phyloP scores from a whole-genome alignment of 2,113 vertebrate species.

The Oreocharis arfaki region DNA sequence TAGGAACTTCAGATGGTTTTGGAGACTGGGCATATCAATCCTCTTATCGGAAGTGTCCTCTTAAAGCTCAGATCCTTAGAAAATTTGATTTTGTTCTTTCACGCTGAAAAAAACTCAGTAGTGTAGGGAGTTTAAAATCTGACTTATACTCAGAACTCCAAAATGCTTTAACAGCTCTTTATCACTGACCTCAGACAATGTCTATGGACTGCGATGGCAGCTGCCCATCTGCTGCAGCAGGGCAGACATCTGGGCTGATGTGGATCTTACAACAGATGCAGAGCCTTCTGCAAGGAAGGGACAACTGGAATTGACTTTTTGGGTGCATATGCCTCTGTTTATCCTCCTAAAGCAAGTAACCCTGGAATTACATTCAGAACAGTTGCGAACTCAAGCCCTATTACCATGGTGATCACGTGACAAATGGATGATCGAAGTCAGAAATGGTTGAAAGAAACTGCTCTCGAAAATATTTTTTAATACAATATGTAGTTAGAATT shows the following conservation, averaged over 20 bases:
- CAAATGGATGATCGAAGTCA: neutral
- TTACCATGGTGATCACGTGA: neutral
- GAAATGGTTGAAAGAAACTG: neutral
- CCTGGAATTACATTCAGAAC: neutral
- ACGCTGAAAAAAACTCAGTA: neutral
- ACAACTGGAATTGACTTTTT: neutral
- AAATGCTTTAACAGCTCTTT: neutral
- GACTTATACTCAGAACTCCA: neutral
- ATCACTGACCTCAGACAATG: neutral
- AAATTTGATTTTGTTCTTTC: neutral
- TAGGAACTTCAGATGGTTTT: neutral
- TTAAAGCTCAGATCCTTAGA: neutral
- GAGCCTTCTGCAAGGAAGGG: neutral
- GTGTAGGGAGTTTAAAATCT: neutral
- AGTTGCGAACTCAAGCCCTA: neutral
- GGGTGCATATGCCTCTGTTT: neutral
- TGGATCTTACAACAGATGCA: neutral
- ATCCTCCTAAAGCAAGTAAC: neutral
- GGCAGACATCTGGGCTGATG: neutral
- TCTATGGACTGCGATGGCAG: neutral
- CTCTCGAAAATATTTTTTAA: conserved; percentile 1
- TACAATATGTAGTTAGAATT: neutral
- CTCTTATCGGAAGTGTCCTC: neutral
- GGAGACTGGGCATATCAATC: neutral
- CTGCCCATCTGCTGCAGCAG: fast-evolving